Conservation (phyloP, 2,113 vertebrate genomes). For the Ageneiosus marmoratus region DNA sequence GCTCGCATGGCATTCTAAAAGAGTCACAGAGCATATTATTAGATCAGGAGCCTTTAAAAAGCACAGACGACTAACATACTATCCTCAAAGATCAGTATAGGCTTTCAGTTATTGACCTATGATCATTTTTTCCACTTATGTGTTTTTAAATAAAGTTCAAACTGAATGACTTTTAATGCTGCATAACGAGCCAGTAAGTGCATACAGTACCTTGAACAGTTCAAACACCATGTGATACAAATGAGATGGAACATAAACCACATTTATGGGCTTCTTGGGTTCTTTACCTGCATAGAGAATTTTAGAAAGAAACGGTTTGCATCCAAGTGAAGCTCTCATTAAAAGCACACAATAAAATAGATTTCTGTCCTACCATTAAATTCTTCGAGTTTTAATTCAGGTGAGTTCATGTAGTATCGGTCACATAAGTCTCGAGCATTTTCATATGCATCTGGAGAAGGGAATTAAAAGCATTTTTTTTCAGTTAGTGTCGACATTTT, state of each 20-base stretch:
- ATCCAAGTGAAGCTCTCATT: not conserved
- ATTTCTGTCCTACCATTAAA: constrained; percentile 77
- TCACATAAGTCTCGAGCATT: constrained; percentile 94
- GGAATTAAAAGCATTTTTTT: not conserved
- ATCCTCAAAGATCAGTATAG: not conserved
- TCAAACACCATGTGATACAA: constrained; percentile 99
- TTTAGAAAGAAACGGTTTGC: not conserved
- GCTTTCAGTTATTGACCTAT: not conserved
- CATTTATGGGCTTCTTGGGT: constrained; percentile 79
- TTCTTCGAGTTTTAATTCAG: constrained; percentile 88
- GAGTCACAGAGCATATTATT: constrained; percentile 26
- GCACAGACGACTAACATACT: not conserved
- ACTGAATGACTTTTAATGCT: not conserved
- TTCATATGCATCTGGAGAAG: constrained; percentile 87
- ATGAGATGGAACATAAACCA: constrained; percentile 97
- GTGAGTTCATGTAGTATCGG: constrained; percentile 94
- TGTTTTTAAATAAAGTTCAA: not conserved
- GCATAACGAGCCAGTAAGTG: not conserved
- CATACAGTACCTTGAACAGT: constrained; percentile 89
- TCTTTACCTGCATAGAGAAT: constrained; percentile 80
- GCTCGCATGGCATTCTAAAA: constrained; percentile 95
- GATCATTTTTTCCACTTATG: not conserved
- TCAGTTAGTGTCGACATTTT: not conserved
- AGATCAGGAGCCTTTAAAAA: constrained; percentile 5
- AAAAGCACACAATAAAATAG: not conserved